These are phyloP conservation scores for Marronus borbonicus DNA, from an alignment of 2,888 invertebrate genomes.

Conservation along the genomic window DNA sequence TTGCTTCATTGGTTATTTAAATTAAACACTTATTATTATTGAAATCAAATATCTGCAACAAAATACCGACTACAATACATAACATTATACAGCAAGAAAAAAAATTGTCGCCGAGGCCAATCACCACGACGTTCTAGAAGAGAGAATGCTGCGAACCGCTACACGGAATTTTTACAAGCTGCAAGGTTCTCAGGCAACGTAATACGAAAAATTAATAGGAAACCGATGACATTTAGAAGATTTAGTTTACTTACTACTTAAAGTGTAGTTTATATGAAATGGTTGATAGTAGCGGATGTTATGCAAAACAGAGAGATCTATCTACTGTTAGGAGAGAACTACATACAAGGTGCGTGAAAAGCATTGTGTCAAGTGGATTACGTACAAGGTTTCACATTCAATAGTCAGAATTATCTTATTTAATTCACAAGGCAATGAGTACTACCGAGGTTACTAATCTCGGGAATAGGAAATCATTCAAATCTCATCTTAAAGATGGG, in stretches of 20 bases:
- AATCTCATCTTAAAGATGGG: too few relatives aligned
- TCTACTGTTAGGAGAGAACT: too few relatives aligned
- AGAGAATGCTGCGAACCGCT: conserved; percentile 41
- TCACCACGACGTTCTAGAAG: conserved; percentile 3
- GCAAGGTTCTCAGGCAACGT: conserved; percentile 43
- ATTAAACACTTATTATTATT: conserved; percentile 19
- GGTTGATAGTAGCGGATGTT: too few relatives aligned
- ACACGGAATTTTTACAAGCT: conserved; percentile 16
- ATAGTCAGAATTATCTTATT: too few relatives aligned
- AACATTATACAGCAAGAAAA: conserved; percentile 18
- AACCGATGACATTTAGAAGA: conserved; percentile 29
- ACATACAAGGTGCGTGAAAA: too few relatives aligned
- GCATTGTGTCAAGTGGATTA: too few relatives aligned
- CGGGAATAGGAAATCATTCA: too few relatives aligned
- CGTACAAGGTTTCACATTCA: too few relatives aligned
- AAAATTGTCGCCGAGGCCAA: conserved; percentile 39
- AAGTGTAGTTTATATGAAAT: neutral
- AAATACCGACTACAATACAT: conserved; percentile 24
- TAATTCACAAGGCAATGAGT: too few relatives aligned
- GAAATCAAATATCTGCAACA: conserved; percentile 23
- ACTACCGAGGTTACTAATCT: too few relatives aligned
- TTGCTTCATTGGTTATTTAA: conserved; percentile 1
- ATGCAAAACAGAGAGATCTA: too few relatives aligned
- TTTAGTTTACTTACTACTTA: neutral
- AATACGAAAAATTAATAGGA: conserved; percentile 43